These are phyloP conservation scores for Patella pellucida DNA, from an alignment of 2,888 invertebrate genomes.

Conservation along the genomic window DNA sequence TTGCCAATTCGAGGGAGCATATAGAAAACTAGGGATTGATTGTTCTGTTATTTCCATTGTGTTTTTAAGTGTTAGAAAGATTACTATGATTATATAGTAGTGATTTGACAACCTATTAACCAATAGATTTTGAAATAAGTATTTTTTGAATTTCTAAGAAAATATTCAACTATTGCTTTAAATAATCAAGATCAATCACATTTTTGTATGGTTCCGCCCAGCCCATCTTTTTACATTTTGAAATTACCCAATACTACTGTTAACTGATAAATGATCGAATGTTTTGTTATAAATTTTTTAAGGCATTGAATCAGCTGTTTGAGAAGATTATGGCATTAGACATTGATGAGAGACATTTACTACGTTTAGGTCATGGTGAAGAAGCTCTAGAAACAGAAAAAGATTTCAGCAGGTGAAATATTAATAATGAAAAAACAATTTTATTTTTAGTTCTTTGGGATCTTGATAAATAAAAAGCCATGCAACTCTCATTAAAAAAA, in stretches of 20 bases:
- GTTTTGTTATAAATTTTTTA: slow-evolving; percentile 19
- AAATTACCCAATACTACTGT: too few species aligned
- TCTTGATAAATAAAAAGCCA: too few species aligned
- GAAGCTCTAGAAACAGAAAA: slow-evolving; percentile 98
- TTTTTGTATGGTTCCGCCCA: not conserved
- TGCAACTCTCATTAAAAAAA: too few species aligned
- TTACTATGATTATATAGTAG: not conserved
- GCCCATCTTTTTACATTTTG: too few species aligned
- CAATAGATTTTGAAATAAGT: too few species aligned
- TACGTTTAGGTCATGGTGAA: slow-evolving; percentile 99
- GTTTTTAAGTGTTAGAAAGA: not conserved
- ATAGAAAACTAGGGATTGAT: not conserved
- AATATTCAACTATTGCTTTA: too few species aligned
- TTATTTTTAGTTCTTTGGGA: too few species aligned
- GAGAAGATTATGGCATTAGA: slow-evolving; percentile 98
- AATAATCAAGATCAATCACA: too few species aligned
- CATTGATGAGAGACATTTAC: slow-evolving; percentile 95
- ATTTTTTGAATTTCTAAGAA: too few species aligned
- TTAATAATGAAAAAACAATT: not conserved
- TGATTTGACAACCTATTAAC: too few species aligned
- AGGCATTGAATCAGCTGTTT: slow-evolving; percentile 96
- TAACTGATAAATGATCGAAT: too few species aligned
- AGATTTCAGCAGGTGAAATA: slow-evolving; percentile 88
- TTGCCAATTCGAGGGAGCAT: too few species aligned
- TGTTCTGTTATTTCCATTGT: not conserved